Base-by-base conservation (phyloP, 2,888 invertebrate genomes). In the Odontocerum albicorne region DNA sequence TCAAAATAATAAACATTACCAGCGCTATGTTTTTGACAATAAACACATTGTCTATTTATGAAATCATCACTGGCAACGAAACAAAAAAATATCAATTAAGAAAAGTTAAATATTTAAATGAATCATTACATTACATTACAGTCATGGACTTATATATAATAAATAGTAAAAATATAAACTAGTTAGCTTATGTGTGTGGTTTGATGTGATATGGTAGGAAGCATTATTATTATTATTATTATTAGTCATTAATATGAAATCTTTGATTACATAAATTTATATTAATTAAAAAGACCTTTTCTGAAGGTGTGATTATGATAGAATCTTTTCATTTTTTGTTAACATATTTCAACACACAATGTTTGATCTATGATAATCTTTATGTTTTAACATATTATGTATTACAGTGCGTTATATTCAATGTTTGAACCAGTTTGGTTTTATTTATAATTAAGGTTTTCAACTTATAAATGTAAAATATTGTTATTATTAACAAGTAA, bases 171-270 rank as follows among this genome's bases (percentile, higher is more conserved):
- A 27, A 27, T 19, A 49, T 22, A 16, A 39, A 12, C 31, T 43
- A 58, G 42, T 60, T 58, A 58, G 59, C 53, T 53, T 59, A 45
- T 56, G 52, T 56, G 61, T 61, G 56, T 59, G 59, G 59, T 61
- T 61, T 61, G 59, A 59, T 59, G 61, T 59, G 59, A 60, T 58
- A 56, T 56, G 55, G 43, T 58, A 58, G 55, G 51, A 60, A 57
- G 57, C 57, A 58, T 55, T 60, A 55, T 53, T 47, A 38, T 38
- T 38, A 15, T 38, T 15, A 27, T 27, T 27, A 27, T 27, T 7
- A 27, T 10, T 35, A 7, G 4, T 7, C 13, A 35, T 35, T 4
- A n/a, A 35, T 12, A 38, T 13, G 12, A 38, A n/a, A 38, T 38
- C 8, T 38, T 38, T 38, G 12, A 17, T 27, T 38, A 38, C 38